phyloP scores from a whole-genome alignment of 2,113 vertebrate genomes.

The Poeciliopsis occidentalis region DNA sequence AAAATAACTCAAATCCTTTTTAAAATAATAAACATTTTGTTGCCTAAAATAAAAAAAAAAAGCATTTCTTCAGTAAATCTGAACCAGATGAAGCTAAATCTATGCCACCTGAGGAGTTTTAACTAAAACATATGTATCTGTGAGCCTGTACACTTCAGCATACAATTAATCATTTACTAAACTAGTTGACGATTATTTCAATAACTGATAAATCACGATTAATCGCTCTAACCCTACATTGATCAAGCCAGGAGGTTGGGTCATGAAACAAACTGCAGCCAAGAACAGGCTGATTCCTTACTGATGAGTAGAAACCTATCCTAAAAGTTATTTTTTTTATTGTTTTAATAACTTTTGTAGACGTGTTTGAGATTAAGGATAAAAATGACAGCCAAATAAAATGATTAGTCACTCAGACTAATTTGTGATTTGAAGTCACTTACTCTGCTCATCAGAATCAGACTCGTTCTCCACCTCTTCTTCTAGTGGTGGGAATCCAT shows the following conservation, averaged over 20 bases:
- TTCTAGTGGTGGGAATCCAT: conserved; percentile 41
- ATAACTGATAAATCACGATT: too few species aligned
- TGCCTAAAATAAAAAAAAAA: too few species aligned
- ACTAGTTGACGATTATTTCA: too few species aligned
- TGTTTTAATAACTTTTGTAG: background rate
- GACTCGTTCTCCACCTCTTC: conserved; percentile 47
- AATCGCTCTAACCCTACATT: too few species aligned
- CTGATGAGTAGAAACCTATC: background rate
- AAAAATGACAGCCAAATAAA: background rate
- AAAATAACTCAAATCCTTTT: too few species aligned
- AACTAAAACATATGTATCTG: too few species aligned
- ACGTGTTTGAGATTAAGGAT: background rate
- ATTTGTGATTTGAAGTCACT: conserved; percentile 2
- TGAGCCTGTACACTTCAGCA: too few species aligned
- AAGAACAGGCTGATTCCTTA: background rate
- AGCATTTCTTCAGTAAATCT: too few species aligned
- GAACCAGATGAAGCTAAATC: too few species aligned
- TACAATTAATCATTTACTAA: too few species aligned
- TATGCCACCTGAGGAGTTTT: too few species aligned
- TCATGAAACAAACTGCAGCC: background rate
- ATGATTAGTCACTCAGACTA: background rate
- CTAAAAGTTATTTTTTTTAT: background rate
- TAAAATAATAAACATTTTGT: too few species aligned
- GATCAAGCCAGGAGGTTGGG: background rate
- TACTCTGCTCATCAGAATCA: conserved; percentile 66